These are phyloP conservation scores for Drosophila bocki DNA, from an alignment of 1,140 invertebrate species.

Conservation along the genomic window DNA sequence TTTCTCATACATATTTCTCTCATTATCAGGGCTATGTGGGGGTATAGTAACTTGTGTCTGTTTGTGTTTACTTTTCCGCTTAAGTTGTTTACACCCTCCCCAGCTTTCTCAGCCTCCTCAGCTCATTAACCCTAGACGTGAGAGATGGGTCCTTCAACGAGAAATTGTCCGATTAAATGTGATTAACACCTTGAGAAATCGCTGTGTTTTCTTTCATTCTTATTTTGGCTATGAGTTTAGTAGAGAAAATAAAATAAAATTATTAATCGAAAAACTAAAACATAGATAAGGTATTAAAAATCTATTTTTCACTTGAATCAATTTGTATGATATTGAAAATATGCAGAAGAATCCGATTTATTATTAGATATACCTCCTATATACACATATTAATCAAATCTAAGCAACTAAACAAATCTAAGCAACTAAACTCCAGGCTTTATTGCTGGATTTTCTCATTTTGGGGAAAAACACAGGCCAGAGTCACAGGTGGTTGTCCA, in stretches of 20 bases:
- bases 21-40: slow-evolving; percentile 31
- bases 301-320: neutral
- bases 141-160: neutral
- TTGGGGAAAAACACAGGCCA: neutral
- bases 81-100: slow-evolving; percentile 35
- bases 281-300: neutral
- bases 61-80: slow-evolving; percentile 42
- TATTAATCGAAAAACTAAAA: no score
- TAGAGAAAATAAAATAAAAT: no score
- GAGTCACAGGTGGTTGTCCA: slow-evolving; percentile 3
- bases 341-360: neutral
- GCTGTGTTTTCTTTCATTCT: neutral
- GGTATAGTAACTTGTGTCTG: slow-evolving; percentile 23
- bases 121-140: slow-evolving; percentile 25
- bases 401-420: neutral
- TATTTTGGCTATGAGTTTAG: no score
- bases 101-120: neutral
- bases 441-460: neutral
- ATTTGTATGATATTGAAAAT: no score
- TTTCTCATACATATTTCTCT: slow-evolving; percentile 14
- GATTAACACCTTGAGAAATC: slow-evolving; percentile 1
- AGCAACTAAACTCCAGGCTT: neutral
- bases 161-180: slow-evolving; percentile 12
- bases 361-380: neutral
- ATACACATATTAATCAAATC: neutral